Conservation (phyloP, 37 sponge, comb jelly and placozoan genomes). For the Oopsacas minuta region DNA sequence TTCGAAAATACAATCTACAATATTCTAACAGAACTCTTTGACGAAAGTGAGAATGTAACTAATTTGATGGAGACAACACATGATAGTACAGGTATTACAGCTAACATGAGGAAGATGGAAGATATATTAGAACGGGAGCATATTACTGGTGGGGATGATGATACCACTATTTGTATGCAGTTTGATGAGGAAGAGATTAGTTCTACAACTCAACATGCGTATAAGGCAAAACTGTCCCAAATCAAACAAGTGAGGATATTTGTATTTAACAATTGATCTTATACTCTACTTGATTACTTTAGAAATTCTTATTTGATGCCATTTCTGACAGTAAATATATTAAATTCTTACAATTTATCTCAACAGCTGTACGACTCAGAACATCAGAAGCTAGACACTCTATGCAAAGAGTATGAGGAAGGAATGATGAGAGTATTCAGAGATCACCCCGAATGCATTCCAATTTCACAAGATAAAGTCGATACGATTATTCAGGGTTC, state of each 20-base stretch:
- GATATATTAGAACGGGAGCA: neutral
- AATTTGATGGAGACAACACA: neutral
- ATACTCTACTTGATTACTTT: too few relatives aligned
- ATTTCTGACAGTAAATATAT: too few relatives aligned
- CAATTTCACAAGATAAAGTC: neutral
- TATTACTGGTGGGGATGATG: neutral
- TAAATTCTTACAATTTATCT: neutral
- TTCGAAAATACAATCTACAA: neutral
- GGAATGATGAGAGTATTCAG: slow-evolving; percentile 12
- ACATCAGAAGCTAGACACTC: neutral
- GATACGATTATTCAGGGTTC: neutral
- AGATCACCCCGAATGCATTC: neutral
- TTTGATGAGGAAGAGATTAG: neutral
- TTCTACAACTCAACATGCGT: neutral
- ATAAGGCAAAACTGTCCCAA: neutral
- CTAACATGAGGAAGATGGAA: neutral
- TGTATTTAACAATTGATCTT: too few relatives aligned
- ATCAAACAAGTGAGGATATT: neutral
- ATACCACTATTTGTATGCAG: neutral
- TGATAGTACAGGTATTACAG: neutral
- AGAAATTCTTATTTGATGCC: too few relatives aligned
- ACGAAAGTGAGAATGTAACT: neutral
- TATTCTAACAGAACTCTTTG: neutral
- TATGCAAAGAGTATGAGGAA: neutral
- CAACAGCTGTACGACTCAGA: neutral